Conservation (phyloP, 2,797 vertebrate species). For the Zenarchopterus dispar region DNA sequence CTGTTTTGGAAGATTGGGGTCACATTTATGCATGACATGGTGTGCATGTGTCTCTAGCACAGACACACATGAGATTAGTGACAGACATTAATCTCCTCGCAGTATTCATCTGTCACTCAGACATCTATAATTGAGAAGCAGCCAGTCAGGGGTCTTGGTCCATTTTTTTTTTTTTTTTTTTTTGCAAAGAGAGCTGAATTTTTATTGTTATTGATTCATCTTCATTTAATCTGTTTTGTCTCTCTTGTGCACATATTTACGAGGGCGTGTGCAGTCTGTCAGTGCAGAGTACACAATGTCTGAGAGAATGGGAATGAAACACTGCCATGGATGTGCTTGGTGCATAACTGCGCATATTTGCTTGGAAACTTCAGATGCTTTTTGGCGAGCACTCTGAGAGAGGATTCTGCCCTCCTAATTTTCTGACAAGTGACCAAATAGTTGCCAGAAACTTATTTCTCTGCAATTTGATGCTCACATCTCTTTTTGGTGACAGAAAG, state of each 20-base stretch:
- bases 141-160: conserved; percentile 52
- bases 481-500: conserved; percentile 64
- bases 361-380: neutral
- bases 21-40: conserved; percentile 21
- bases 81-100: conserved; percentile 57
- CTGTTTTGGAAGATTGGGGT: neutral
- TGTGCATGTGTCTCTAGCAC: conserved; percentile 18
- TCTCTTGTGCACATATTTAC: conserved; percentile 1
- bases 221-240: conserved; percentile 43
- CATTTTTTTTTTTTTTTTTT: conserved; percentile 9
- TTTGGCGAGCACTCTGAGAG: neutral
- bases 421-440: conserved; percentile 64
- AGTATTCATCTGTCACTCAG: conserved; percentile 61
- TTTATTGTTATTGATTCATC: conserved; percentile 49
- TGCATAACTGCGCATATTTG: neutral
- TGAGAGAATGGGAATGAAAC: neutral
- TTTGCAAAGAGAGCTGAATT: conserved; percentile 47
- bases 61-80: conserved; percentile 13
- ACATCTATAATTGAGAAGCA: conserved; percentile 71
- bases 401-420: conserved; percentile 21
- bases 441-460: conserved; percentile 56
- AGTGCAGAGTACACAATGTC: neutral
- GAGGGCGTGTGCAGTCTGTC: conserved; percentile 1
- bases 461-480: conserved; percentile 55
- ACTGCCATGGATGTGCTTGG: neutral